A percentile compares a stretch with the other conserved stretches of the same genome.
These are phyloP conservation scores for Oxyruncus cristatus DNA, from an alignment of 2,113 vertebrate species.

Conservation along the genomic window DNA sequence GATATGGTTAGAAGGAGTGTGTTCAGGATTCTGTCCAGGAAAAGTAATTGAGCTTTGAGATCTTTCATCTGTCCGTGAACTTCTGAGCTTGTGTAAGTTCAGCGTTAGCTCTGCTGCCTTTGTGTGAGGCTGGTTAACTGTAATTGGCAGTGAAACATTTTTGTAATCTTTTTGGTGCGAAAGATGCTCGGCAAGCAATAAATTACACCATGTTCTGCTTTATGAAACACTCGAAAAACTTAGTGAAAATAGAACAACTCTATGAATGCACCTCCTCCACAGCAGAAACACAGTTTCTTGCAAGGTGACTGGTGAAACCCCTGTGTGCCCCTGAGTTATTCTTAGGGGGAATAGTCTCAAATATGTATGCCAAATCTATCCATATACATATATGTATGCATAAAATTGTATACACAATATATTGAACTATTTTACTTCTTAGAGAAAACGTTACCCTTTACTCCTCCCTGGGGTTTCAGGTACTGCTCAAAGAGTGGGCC, in stretches of 20 bases:
- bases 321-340: not conserved
- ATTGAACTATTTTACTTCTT: not conserved
- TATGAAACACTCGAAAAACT: conserved; percentile 10
- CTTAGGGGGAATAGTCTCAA: not conserved
- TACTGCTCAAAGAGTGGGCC: not conserved
- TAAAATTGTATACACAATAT: not conserved
- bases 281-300: not conserved
- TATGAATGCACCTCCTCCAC: not conserved
- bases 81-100: not conserved
- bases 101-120: not conserved
- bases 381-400: not conserved
- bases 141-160: conserved; percentile 31
- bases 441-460: not conserved
- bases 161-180: not conserved
- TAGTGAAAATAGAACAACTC: not conserved
- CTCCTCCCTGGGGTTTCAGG: not conserved
- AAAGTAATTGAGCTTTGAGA: not conserved
- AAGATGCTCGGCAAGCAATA: conserved; percentile 36
- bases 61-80: not conserved
- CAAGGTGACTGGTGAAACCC: not conserved
- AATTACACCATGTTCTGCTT: conserved; percentile 38
- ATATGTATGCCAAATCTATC: not conserved
- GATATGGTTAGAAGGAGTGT: not conserved
- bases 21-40: not conserved
- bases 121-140: not conserved